A percentile compares a stretch with the other conserved stretches of the same genome.
Conservation (phyloP, 2,888 invertebrate genomes). For the Lymantria monacha region DNA sequence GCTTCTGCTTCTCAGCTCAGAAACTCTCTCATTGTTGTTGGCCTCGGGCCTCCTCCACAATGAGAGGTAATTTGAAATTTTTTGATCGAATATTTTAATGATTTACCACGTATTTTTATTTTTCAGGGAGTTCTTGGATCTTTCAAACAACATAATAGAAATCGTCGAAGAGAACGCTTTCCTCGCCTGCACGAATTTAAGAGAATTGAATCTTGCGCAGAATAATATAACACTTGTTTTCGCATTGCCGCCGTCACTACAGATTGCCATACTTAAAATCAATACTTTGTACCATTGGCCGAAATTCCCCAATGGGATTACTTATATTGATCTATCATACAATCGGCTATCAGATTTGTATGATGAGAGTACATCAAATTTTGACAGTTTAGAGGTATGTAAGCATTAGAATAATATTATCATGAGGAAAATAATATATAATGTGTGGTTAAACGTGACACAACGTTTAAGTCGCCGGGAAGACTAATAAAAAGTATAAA, state of each 20-base stretch:
- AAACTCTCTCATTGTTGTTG: no score
- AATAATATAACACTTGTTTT: conserved; percentile 73
- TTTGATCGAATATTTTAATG: no score
- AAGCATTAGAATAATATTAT: background rate
- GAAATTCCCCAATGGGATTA: conserved; percentile 64
- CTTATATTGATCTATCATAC: conserved; percentile 69
- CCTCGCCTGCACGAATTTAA: conserved; percentile 55
- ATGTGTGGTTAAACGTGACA: no score
- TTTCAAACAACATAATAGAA: conserved; percentile 74
- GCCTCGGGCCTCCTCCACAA: no score
- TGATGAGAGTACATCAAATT: conserved; percentile 52
- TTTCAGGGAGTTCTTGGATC: conserved; percentile 69
- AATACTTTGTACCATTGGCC: conserved; percentile 74
- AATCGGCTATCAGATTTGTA: conserved; percentile 64
- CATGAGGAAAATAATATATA: no score
- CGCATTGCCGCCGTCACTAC: conserved; percentile 59
- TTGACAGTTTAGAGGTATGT: conserved; percentile 69
- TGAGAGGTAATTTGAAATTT: no score
- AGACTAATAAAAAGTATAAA: no score
- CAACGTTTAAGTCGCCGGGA: no score
- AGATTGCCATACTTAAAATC: conserved; percentile 64
- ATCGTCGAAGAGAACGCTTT: conserved; percentile 68
- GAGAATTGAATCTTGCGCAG: conserved; percentile 71
- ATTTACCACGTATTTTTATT: no score
- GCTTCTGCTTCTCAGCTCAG: no score